phyloP scores from a whole-genome alignment of 2,113 vertebrate species.

The Serinus canaria region DNA sequence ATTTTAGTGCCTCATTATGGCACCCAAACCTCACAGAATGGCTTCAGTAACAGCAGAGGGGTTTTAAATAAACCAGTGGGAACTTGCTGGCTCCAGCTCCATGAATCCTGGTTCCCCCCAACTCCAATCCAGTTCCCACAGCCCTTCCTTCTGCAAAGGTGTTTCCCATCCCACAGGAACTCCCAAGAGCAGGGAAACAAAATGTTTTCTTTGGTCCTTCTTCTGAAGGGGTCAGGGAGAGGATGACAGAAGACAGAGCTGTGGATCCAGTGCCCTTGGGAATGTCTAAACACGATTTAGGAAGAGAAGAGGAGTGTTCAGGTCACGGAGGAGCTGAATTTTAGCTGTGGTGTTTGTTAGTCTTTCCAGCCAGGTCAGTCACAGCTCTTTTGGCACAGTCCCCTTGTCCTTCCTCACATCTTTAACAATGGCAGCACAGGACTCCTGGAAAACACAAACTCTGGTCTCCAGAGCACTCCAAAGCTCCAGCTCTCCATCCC shows the following conservation, averaged over 20 bases:
- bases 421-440: background rate
- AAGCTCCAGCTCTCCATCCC: background rate
- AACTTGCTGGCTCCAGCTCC: background rate
- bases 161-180: conserved; percentile 38
- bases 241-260: background rate
- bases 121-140: background rate
- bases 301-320: background rate
- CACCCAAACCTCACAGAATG: background rate
- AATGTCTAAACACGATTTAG: background rate
- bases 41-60: background rate
- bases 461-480: background rate
- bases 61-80: background rate
- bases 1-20: background rate
- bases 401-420: background rate
- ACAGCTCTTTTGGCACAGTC: background rate
- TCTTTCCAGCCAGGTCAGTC: background rate
- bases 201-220: background rate
- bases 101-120: background rate
- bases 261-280: background rate
- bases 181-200: background rate
- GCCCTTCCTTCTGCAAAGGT: conserved; percentile 8
- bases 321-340: background rate
- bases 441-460: background rate
- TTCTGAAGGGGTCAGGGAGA: background rate
- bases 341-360: background rate